Conservation (phyloP, 2,113 vertebrate genomes). For the Pandion haliaetus region DNA sequence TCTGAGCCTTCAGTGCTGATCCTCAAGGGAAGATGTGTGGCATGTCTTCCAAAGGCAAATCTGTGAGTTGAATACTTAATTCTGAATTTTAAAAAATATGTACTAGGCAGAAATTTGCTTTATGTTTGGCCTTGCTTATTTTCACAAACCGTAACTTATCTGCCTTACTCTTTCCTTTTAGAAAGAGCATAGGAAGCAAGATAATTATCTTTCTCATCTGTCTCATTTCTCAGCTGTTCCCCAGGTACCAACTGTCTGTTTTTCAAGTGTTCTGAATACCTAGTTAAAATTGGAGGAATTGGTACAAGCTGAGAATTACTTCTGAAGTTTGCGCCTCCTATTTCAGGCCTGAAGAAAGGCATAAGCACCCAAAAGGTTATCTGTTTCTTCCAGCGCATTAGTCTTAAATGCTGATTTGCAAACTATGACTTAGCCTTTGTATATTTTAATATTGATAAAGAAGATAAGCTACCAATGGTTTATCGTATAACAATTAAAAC, state of each 20-base stretch:
- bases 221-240: background rate
- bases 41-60: background rate
- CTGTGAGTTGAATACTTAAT: background rate
- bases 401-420: background rate
- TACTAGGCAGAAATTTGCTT: background rate
- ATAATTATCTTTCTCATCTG: background rate
- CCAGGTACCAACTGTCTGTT: background rate
- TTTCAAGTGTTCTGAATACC: background rate
- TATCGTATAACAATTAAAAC: background rate
- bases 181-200: too few species aligned
- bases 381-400: background rate
- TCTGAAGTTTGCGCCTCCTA: background rate
- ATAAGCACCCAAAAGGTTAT: background rate
- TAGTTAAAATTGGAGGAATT: background rate
- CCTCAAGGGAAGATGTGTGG: background rate
- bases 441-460: background rate
- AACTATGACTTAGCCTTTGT: background rate
- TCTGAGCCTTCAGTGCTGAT: background rate
- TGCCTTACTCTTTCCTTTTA: background rate
- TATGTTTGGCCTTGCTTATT: background rate
- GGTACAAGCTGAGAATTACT: background rate
- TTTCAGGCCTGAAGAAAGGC: background rate
- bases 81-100: background rate
- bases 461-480: background rate
- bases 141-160: background rate